phyloP scores from a whole-genome alignment of 2,888 invertebrate species.

The Athalia rosae region DNA sequence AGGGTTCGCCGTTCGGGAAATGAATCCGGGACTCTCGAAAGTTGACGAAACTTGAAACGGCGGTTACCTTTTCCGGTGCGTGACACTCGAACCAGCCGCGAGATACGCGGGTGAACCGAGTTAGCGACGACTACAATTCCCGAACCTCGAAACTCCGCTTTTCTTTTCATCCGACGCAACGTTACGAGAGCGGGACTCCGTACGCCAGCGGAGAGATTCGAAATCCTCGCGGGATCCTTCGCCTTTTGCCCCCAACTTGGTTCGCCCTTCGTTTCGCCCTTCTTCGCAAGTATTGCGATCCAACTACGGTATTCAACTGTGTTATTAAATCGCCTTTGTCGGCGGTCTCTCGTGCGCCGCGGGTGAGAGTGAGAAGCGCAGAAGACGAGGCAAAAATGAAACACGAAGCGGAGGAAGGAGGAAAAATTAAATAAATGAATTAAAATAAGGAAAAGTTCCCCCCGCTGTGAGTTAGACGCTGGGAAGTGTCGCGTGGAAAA shows the following conservation, averaged over 20 bases:
- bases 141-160: constrained; percentile 13
- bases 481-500: neutral
- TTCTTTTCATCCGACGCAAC: constrained; percentile 7
- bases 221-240: constrained; percentile 21
- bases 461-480: neutral
- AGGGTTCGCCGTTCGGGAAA: constrained; percentile 17
- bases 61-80: neutral
- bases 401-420: neutral
- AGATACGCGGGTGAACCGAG: constrained; percentile 6
- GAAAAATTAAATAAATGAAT: neutral
- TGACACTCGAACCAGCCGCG: constrained; percentile 21
- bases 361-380: neutral
- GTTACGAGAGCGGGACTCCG: neutral
- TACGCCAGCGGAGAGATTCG: neutral
- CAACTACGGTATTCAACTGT: constrained; percentile 37
- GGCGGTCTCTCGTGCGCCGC: constrained; percentile 18
- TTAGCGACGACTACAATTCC: constrained; percentile 16
- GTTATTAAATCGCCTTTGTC: constrained; percentile 38
- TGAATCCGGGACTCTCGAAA: constrained; percentile 22
- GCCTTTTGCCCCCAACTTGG: neutral
- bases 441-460: neutral
- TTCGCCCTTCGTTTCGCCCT: neutral
- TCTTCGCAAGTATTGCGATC: constrained; percentile 32
- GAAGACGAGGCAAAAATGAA: neutral
- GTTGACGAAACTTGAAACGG: constrained; percentile 26